Percentiles rank a stretch among this genome's conserved stretches.
Conservation (phyloP, 2,797 vertebrate species). For the Aplochiton taeniatus region DNA sequence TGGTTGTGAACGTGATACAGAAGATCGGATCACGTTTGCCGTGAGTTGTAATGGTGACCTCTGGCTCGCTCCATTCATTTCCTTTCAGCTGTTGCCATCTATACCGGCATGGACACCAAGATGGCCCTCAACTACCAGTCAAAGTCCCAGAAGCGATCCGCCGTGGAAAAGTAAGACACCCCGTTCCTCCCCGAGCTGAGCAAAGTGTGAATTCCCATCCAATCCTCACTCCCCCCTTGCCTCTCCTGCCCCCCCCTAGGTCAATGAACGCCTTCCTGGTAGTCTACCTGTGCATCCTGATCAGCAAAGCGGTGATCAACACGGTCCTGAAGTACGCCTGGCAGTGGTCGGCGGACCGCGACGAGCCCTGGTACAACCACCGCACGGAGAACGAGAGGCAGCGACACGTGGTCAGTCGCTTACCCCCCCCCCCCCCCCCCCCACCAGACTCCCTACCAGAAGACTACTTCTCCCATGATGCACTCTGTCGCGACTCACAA, state of each 20-base stretch:
- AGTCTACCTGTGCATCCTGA: conserved; percentile 95
- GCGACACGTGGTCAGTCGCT: conserved; percentile 82
- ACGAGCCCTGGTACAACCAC: conserved; percentile 96
- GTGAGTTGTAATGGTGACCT: conserved; percentile 14
- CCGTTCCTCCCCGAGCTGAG: background rate
- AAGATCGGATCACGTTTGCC: no score
- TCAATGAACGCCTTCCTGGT: conserved; percentile 97
- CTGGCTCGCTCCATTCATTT: conserved; percentile 14
- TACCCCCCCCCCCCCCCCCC: no score
- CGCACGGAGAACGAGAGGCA: conserved; percentile 90
- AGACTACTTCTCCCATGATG: conserved; percentile 3
- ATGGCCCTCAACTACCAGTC: conserved; percentile 99
- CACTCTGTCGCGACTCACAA: background rate
- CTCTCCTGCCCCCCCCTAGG: conserved; percentile 63
- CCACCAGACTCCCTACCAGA: no score
- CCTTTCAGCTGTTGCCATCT: conserved; percentile 88
- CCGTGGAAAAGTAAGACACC: conserved; percentile 92
- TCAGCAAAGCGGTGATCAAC: conserved; percentile 95
- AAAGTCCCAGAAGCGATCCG: conserved; percentile 98
- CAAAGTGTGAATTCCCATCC: background rate
- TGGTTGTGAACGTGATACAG: no score
- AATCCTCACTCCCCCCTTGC: background rate
- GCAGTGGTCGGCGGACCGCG: conserved; percentile 88
- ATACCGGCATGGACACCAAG: conserved; percentile 99
- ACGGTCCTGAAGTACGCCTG: conserved; percentile 92